Evolutionary conservation across 2,888 invertebrate genomes (phyloP), one percentile per base, ranked within the genome.

Genomic region (Melipona bicolor): DNA sequence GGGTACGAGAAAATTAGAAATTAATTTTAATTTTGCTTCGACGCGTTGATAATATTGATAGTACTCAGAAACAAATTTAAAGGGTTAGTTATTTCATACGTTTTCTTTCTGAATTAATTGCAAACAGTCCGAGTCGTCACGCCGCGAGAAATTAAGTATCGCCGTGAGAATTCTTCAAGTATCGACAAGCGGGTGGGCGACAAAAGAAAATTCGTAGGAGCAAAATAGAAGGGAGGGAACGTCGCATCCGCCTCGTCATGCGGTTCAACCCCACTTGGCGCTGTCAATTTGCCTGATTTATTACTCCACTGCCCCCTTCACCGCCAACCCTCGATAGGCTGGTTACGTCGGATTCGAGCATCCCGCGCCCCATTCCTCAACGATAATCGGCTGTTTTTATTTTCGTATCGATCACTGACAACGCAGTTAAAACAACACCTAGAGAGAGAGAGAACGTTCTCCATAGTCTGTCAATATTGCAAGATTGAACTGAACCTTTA

Each of bases 221-320:
- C 11, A 27, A 24, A 27, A 24, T 2, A 54, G 32, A 17, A 13
- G 79, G 61, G 78, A 78, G 54, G 71, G 59, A 61, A 36, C 69
- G 69, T 86, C 87, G 90, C 90, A 21, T 32, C 32, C 21, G 64
- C 64, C 64, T 64, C 32, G 64, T 64, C 91, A 89, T 86, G 88
- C 81, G 87, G 86, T 82, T 84, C 86, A 87, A 85, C 89, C 90
- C 90, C 89, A 91, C 91, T 92, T 92, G 91, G 88, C 83, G 89
- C 86, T 92, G 92, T 91, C 91, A 91, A 89, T 80, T 71, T 79
- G 80, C 79, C 85, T 93, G 92, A 93, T 92, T 92, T 92, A 93
- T 93, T 90, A 87, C 87, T 79, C 82, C 83, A 43, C 83, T 86
- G 83, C 81, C 79, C 79, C 83, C 77, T 75, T 77, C 79, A 50